Evolutionary conservation across 2,888 invertebrate genomes (phyloP).

Genomic region (Mycalesis mineus): DNA sequence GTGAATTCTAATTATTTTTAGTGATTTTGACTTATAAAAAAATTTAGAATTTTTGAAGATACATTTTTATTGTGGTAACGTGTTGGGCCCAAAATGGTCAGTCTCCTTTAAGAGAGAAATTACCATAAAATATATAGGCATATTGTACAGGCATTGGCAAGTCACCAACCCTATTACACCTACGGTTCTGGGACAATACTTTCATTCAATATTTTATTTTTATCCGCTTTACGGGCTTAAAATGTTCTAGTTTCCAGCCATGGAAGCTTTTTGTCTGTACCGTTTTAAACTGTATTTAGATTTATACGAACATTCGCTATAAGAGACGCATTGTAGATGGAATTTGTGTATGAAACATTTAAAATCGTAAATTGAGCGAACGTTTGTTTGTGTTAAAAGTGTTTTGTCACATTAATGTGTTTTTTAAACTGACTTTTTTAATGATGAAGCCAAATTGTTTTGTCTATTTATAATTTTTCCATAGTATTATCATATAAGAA

Average conservation of each 20-base stretch:
- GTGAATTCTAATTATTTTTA: too few species aligned
- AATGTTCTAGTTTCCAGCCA: conserved; percentile 12
- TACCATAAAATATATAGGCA: too few species aligned
- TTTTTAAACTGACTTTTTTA: too few species aligned
- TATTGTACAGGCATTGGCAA: too few species aligned
- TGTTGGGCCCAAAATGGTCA: too few species aligned
- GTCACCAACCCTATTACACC: conserved; percentile 14
- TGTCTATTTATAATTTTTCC: too few species aligned
- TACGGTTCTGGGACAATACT: conserved; percentile 17
- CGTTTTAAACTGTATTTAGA: conserved; percentile 12
- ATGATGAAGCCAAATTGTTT: too few species aligned
- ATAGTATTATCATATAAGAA: too few species aligned
- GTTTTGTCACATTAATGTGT: neutral
- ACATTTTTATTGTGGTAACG: too few species aligned
- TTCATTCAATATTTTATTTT: conserved; percentile 22
- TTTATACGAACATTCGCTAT: conserved; percentile 11
- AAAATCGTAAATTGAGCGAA: neutral
- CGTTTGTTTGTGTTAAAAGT: neutral
- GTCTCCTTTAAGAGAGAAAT: too few species aligned
- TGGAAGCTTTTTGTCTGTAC: conserved; percentile 12
- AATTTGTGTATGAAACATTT: neutral
- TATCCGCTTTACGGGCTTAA: conserved; percentile 15
- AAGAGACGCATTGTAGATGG: conserved; percentile 1
- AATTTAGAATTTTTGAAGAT: too few species aligned
- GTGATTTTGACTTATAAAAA: too few species aligned